Base-by-base conservation (phyloP, 1,140 invertebrate species). In the Apis dorsata region DNA sequence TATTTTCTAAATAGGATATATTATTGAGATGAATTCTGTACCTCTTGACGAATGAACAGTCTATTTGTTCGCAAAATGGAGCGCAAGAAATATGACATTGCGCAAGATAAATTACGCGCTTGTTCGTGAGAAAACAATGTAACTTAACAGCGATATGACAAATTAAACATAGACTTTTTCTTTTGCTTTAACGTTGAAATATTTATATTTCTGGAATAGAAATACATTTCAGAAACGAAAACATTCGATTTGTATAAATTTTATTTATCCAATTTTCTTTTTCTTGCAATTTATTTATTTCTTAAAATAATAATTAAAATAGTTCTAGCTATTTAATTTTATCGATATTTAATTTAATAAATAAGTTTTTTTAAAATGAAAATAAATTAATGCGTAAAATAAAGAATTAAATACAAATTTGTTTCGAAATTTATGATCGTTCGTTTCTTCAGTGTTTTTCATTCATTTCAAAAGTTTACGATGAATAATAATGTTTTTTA, bases 71-170 rank as follows among this genome's bases (percentile, higher is more conserved):
- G 11, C 51, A 19, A 70, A 72, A 51, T 83, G 76, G 77, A 73
- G 69, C 69, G 55, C 19, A 76, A 76, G 74, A 72, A 66, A 13
- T 44, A 55, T 74, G 53, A 60, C 24, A 44, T 84, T 84, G 77
- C 82, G 77, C 80, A 84, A 84, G 82, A 80, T 59, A 73, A 73
- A 84, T 84, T 84, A 73, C 24, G 55, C 53, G 70, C 11, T 24
- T 66, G 75, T 83, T 84, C 55, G 11, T 12, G 44, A 10, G 34
- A 82, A 73, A 66, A 69, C 24, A 51, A 62, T 10, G 51, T 19
- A 55, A 10, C 44, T 63, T 19, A 55, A 34, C 28, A 66, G 65
- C 53, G 7, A 60, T 44, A 7, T 44, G 28, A 44, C 55, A 19
- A 13, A 57, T n/a, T 62, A 77, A 82, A 69, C 65, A 63, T 28